A percentile compares a stretch with the other conserved stretches of the same genome.
Conservation (phyloP, 1,140 invertebrate species). For the Holotrichia oblita region DNA sequence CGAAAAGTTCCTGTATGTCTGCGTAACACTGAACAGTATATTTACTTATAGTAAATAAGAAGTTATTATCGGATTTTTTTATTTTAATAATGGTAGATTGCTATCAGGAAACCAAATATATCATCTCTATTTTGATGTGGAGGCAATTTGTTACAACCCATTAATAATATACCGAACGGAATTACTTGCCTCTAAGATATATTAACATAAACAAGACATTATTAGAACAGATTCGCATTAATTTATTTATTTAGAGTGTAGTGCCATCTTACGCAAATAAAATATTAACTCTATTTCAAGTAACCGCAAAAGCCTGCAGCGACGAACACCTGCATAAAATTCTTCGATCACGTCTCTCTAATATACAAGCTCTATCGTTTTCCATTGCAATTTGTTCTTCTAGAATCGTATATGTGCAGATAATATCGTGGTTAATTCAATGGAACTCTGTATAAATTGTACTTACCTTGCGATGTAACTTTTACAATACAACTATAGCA, state of each 20-base stretch:
- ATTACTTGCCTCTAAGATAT: neutral
- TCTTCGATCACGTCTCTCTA: neutral
- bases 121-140: neutral
- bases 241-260: neutral
- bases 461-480: neutral
- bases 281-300: conserved; percentile 10
- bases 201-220: conserved; percentile 14
- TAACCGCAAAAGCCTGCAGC: conserved; percentile 1
- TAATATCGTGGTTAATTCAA: conserved; percentile 10
- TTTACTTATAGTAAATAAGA: no score
- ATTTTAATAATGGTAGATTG: neutral
- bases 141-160: neutral
- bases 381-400: conserved; percentile 25
- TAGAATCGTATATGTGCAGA: neutral
- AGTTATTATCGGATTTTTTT: no score
- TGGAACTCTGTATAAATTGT: neutral
- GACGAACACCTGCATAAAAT: conserved; percentile 17
- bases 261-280: conserved; percentile 26
- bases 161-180: neutral
- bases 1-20: no score
- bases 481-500: conserved; percentile 7
- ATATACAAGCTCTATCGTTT: neutral
- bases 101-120: neutral
- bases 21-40: no score
- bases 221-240: conserved; percentile 22